Evolutionary conservation across 2,888 invertebrate species (phyloP), one percentile per base, ranked within the genome.

Genomic region (Rotaria magnacalcarata): DNA sequence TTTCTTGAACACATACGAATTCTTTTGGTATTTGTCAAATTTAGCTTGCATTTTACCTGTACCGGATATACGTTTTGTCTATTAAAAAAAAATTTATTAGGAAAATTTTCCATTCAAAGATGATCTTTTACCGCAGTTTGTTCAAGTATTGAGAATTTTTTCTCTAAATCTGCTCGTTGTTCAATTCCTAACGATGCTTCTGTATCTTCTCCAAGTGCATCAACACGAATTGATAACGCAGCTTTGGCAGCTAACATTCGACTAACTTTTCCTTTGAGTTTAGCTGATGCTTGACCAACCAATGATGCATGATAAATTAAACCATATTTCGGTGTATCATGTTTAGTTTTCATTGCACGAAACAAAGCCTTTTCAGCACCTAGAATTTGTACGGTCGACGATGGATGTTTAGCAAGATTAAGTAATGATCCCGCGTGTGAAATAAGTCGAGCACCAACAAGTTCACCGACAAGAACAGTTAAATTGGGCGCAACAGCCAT

Each of bases 341-440:
- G 95, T 90, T 96, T 96, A 0, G 97, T 96, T 92, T 99, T 99
- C 34, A 99, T 92, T 0, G 99, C 98, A 88, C 98, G 93, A 92
- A 99, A 99, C 19, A 99, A 92, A 0, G 98, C 98, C 90, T 99
- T 99, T 90, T 99, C 99, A 0, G 99, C 98, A 87, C 98, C 99
- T 87, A 98, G 94, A 89, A 99, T 97, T 92, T 99, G 98, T 11
- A 99, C 93, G 0, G 98, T 99, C 0, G 98, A 99, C 0, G 98
- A 96, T 0, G 99, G 97, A 90, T 97, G 96, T 91, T 99, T 99
- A 0, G 99, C 97, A 87, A 99, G 92, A 91, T 96, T 97, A 89
- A 97, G 94, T 52, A 99, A 92, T 0, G 97, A 97, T 85, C 93
- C 93, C n/a, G 98, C 96, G 90, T 97, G 97, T 0, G 98, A 94